Evolutionary conservation across 2,888 invertebrate genomes (phyloP).

Genomic region (Netelia inedita): DNA sequence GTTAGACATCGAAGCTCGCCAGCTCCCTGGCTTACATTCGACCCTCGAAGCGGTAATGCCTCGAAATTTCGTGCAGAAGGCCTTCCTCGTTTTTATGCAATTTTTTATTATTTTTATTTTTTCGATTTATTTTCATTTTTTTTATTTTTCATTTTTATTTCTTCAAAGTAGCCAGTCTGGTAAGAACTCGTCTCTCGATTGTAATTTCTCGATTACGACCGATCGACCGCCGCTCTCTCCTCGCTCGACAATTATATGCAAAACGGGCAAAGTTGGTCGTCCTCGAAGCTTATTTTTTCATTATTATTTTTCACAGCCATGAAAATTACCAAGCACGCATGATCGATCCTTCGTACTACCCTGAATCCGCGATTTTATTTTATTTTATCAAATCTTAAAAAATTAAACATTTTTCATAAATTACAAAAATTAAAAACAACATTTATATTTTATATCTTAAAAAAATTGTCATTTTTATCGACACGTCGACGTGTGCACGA

Average conservation of each 20-base stretch:
- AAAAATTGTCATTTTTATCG: no score
- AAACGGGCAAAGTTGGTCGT: slow-evolving; percentile 27
- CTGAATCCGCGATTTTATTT: no score
- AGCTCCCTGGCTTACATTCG: slow-evolving; percentile 32
- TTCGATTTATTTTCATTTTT: neutral
- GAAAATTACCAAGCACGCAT: neutral
- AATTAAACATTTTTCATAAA: neutral
- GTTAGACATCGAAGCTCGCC: slow-evolving; percentile 44
- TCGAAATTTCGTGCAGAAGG: slow-evolving; percentile 40
- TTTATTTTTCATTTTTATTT: neutral
- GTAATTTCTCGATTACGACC: slow-evolving; percentile 51
- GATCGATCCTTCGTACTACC: no score
- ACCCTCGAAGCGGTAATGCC: slow-evolving; percentile 10
- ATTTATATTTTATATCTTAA: no score
- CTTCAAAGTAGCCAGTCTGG: neutral
- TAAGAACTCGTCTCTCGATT: slow-evolving; percentile 40
- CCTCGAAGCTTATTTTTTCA: neutral
- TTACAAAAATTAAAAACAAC: no score
- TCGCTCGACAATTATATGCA: slow-evolving; percentile 61
- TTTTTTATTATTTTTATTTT: slow-evolving; percentile 24
- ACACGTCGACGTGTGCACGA: no score
- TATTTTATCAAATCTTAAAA: no score
- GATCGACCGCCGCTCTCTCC: neutral
- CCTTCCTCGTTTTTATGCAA: neutral
- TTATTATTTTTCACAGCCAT: neutral